Evolutionary conservation across 1,140 invertebrate genomes (phyloP), one percentile per base, ranked within the genome.

Genomic region (Brachionus sp.): DNA sequence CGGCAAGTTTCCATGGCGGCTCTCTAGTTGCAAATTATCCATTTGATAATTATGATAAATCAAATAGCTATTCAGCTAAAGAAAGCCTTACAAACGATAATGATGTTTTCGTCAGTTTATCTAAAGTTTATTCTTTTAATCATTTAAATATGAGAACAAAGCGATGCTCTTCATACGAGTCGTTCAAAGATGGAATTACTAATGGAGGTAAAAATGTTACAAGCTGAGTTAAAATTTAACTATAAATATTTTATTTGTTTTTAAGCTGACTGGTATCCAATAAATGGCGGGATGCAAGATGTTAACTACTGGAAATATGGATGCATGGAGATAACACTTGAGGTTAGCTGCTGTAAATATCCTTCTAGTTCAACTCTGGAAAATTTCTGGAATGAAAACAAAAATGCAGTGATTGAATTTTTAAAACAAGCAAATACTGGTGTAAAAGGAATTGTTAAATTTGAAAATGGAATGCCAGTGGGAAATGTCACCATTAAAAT

Each of bases 291-390:
- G 44, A 98, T 99, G 96, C 96, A 98, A 90, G 97, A 99, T 88
- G 99, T 95, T 89, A 98, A 98, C 88, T 99, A 99, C 87, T 92
- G 98, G 13, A 95, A 94, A 92, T 95, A 95, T 86, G 96, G 96
- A 57, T 97, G 95, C 87, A 97, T 98, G 94, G 97, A 99, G 90
- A 93, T 98, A 13, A 99, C 97, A 0, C 88, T 99, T 44, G 97
- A 99, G 88, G 91, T 99, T 64, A 96, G 95, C 0, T 99, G 97
- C 89, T 96, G 94, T 89, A 99, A 98, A 90, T 98, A 93, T 89
- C 97, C 97, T 0, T n/a, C 29, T 2, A 35, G 12, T 35, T 19
- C 29, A 10, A 23, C 53, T 7, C 12, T 80, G 29, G n/a, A 33
- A 42, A 57, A 62, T 9, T 62, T 35, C n/a, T 80, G 77, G 77